A percentile compares a stretch with the other conserved stretches of the same genome.
Evolutionary conservation across 2,888 invertebrate genomes (phyloP).

Genomic region (Heteromurus nitidus): DNA sequence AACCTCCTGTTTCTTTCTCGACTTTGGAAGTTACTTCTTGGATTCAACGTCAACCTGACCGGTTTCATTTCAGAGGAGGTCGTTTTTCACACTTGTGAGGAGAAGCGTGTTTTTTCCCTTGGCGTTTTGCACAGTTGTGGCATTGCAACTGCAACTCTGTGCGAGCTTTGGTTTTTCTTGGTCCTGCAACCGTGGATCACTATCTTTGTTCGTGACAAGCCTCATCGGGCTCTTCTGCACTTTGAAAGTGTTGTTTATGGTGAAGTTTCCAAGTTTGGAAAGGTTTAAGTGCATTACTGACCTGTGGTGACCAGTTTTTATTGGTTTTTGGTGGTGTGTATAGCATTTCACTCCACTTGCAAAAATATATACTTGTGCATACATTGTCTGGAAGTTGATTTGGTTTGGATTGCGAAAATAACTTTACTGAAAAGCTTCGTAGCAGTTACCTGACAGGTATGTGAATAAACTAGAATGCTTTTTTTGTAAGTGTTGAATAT

Average conservation of each 20-base stretch:
- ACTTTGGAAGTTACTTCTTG: neutral
- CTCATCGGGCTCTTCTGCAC: conserved; percentile 2
- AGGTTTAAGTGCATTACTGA: conserved; percentile 15
- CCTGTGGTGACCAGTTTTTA: conserved; percentile 30
- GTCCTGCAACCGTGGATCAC: conserved; percentile 8
- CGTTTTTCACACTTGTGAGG: conserved; percentile 1
- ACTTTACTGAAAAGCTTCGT: no score
- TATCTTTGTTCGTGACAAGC: conserved; percentile 23
- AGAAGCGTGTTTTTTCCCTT: neutral
- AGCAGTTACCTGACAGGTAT: no score
- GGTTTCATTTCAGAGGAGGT: conserved; percentile 16
- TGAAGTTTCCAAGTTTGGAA: conserved; percentile 32
- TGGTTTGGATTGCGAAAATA: no score
- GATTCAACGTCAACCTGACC: conserved; percentile 28
- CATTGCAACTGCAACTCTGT: neutral
- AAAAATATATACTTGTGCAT: neutral
- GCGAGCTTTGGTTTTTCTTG: neutral
- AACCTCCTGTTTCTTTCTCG: neutral
- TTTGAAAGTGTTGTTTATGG: conserved; percentile 5
- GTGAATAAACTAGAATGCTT: no score
- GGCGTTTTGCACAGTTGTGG: neutral
- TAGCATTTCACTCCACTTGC: neutral
- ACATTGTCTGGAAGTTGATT: no score
- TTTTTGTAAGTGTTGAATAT: no score
- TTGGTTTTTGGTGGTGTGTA: neutral